Percentiles rank a stretch among this genome's conserved stretches.
Conservation (phyloP, 1,140 invertebrate genomes). For the Camponotus vicinus region DNA sequence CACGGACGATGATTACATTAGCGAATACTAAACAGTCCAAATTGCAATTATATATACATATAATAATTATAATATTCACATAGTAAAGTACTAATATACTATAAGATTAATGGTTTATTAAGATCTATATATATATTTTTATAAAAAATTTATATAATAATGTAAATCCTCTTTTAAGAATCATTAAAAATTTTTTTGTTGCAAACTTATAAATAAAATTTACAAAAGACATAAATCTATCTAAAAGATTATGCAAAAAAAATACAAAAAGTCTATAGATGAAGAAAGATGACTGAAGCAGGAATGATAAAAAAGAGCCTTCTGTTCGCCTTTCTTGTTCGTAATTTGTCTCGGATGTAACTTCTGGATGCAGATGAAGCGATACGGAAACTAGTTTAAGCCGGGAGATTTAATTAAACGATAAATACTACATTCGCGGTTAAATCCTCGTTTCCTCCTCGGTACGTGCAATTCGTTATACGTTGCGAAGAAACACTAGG, state of each 20-base stretch:
- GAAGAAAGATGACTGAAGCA: not conserved
- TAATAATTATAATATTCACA: not conserved
- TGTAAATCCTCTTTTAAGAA: no score
- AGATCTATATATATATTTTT: not conserved
- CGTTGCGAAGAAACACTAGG: not conserved
- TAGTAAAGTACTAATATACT: not conserved
- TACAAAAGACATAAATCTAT: not conserved
- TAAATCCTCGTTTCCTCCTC: conserved; percentile 23
- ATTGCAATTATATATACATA: not conserved
- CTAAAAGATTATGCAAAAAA: not conserved
- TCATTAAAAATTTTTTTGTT: not conserved
- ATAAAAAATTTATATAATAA: not conserved
- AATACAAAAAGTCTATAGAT: not conserved
- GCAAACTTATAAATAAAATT: not conserved
- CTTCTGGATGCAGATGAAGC: conserved; percentile 49
- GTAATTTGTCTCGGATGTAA: conserved; percentile 50
- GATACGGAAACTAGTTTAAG: conserved; percentile 57
- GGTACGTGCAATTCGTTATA: conserved; percentile 37
- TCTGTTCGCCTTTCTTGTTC: not conserved
- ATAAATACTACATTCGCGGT: conserved; percentile 51
- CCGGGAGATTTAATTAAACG: conserved; percentile 58
- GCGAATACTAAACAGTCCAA: not conserved
- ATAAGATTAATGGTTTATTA: not conserved
- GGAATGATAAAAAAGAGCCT: not conserved
- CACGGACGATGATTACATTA: not conserved